These are phyloP conservation scores for Drosophila leonis DNA, from an alignment of 2,888 invertebrate species.

Conservation along the genomic window DNA sequence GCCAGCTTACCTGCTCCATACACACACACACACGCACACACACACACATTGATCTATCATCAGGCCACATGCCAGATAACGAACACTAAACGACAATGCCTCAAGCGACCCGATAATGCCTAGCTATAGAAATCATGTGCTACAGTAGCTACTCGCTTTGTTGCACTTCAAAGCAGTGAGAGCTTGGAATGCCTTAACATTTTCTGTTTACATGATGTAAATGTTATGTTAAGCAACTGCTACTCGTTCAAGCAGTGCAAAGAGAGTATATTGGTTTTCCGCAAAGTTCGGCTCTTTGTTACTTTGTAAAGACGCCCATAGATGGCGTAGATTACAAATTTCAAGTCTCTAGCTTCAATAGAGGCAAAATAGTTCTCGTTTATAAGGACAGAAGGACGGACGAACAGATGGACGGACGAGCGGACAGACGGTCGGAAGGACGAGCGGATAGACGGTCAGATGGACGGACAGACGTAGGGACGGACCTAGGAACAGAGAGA, in stretches of 20 bases:
- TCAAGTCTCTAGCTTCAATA: too few species aligned
- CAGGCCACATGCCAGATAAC: conserved; percentile 69
- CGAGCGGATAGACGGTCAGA: not conserved
- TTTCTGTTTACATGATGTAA: not conserved
- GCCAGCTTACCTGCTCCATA: conserved; percentile 58
- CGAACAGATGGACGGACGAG: not conserved
- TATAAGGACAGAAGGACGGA: too few species aligned
- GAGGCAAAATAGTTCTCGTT: too few species aligned
- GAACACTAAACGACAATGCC: conserved; percentile 57
- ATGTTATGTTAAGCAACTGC: not conserved
- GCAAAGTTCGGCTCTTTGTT: not conserved
- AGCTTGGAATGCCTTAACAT: not conserved
- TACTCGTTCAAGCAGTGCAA: too few species aligned
- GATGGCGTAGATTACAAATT: too few species aligned
- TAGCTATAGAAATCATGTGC: conserved; percentile 16
- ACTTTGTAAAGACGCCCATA: too few species aligned
- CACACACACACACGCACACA: conserved; percentile 48
- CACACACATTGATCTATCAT: conserved; percentile 43
- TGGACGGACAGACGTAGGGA: not conserved
- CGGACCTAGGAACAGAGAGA: not conserved
- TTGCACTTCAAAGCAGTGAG: not conserved
- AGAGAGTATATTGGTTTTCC: not conserved
- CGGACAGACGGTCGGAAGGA: not conserved
- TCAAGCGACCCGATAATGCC: conserved; percentile 40
- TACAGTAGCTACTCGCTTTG: conserved; percentile 29